Evolutionary conservation across 2,797 vertebrate species (phyloP), one percentile per base, ranked within the genome.

Genomic region (Amniataba percoides): DNA sequence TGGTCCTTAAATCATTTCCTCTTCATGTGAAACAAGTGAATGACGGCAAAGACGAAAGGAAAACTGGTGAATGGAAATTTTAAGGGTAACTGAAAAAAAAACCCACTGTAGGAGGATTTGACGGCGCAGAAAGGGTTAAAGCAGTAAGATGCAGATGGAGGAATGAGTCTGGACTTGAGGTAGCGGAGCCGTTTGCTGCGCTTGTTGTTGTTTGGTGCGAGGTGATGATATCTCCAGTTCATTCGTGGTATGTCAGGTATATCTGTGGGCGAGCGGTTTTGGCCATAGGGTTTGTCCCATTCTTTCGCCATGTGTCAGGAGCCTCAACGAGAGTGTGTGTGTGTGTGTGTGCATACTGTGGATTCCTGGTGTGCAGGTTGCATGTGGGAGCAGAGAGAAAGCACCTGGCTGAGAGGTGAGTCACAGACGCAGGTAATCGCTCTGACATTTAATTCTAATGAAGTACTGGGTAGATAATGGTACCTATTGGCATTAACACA

Each of bases 381-480:
- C 78, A 70, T 94, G 91, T 93, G 91, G 87, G 84, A 87, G 90
- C 89, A 88, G 78, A 90, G 80, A 91, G 85, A 90, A 70, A 88
- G 91, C 93, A 95, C 94, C 94, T 95, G 93, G 93, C 86, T 87
- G 55, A 86, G 83, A 92, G 94, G 90, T 95, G 94, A 95, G 90
- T 95, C 93, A 94, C 85, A 82, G 57, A 80, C 63, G 13, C 88
- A 90, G 85, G 91, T 93, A 95, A 95, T 95, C 81, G 71, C 84
- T 92, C 80, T 95, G 94, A 95, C 94, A 95, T 95, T 95, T 94
- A 73, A 81, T 90, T 90, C 86, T 89, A 90, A 93, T 88, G 84
- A 93, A 91, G 83, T 36, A 77, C 74, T 64, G 71, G 75, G 83
- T 84, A 88, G 91, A 88, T 89, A 94, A 92, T 90, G 84, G 88